Base-by-base conservation (phyloP, 1,140 invertebrate species). In the Coelopa frigida region DNA sequence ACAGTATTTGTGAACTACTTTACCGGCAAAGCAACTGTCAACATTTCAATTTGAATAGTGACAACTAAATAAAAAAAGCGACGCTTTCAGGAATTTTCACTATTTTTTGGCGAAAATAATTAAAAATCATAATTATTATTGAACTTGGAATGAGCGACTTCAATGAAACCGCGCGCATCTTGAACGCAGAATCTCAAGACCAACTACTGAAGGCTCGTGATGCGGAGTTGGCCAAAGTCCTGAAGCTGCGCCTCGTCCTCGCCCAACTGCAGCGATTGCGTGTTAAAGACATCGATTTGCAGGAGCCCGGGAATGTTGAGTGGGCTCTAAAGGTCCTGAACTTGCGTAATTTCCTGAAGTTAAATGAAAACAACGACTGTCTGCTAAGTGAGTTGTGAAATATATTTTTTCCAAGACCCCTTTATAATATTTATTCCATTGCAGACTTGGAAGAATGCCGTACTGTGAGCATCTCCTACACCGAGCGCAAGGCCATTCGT, bases 101-200 rank as follows among this genome's bases (percentile, higher is more conserved):
- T 12, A 12, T 21, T 22, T 22, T 21, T 39, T n/a, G 14, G 24
- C 10, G 27, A 22, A 12, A 14, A 40, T 37, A 22, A 22, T 36
- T n/a, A n/a, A 22, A 21, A 17, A 14, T 12, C 8, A 36, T 26
- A 36, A 26, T 38, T 33, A 3, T 33, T 33, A 4, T 17, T 33
- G 4, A 33, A 10, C n/a, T 5, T 4, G 17, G 17, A 33, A 33
- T 33, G 31, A 14, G n/a, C 6, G 48, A 49, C 29, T 38, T 24
- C 15, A 44, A 44, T 41, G 48, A 49, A 45, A 49, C 42, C 14
- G 21, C 37, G 11, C 43, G 48, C n/a, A 49, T 49, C 17, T 31
- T 49, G 7, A 49, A 44, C 45, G 36, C 48, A 1, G 48, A 49
- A 17, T 38, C 42, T 5, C 43, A 38, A n/a, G 43, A 44, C 12